A percentile compares a stretch with the other conserved stretches of the same genome.
Evolutionary conservation across 1,140 invertebrate species (phyloP).

Genomic region (Bilobella aurantiaca): DNA sequence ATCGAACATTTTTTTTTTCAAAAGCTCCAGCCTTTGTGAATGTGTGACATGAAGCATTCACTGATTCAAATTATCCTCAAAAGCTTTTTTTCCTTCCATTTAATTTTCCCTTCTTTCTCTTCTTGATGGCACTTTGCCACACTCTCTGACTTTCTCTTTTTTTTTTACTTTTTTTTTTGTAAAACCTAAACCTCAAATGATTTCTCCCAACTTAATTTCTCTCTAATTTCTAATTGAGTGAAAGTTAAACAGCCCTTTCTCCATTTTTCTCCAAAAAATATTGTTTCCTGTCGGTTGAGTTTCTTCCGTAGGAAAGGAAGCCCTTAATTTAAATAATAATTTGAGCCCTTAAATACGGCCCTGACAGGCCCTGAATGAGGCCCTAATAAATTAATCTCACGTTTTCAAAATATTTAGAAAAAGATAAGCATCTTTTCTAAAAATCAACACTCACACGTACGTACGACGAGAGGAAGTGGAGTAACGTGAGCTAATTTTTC

Average conservation of each 20-base stretch:
- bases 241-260: slow-evolving; percentile 2
- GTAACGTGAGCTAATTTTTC: too few relatives aligned
- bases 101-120: not conserved
- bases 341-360: too few relatives aligned
- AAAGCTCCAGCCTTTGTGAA: not conserved
- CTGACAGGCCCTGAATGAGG: too few relatives aligned
- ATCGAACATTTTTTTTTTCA: not conserved
- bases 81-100: not conserved
- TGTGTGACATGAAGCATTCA: slow-evolving; percentile 4
- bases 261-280: not conserved
- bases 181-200: not conserved
- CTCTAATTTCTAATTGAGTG: not conserved
- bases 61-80: slow-evolving; percentile 7
- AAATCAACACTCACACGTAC: too few relatives aligned
- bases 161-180: not conserved
- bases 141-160: not conserved
- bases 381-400: too few relatives aligned
- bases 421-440: not conserved
- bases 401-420: not conserved
- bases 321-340: too few relatives aligned
- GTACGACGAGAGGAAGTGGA: too few relatives aligned
- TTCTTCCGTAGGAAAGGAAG: too few relatives aligned
- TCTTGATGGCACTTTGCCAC: not conserved
- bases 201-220: not conserved
- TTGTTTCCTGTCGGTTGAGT: too few relatives aligned